Conservation (phyloP, 2,113 vertebrate species). For the Paedocypris sp. region DNA sequence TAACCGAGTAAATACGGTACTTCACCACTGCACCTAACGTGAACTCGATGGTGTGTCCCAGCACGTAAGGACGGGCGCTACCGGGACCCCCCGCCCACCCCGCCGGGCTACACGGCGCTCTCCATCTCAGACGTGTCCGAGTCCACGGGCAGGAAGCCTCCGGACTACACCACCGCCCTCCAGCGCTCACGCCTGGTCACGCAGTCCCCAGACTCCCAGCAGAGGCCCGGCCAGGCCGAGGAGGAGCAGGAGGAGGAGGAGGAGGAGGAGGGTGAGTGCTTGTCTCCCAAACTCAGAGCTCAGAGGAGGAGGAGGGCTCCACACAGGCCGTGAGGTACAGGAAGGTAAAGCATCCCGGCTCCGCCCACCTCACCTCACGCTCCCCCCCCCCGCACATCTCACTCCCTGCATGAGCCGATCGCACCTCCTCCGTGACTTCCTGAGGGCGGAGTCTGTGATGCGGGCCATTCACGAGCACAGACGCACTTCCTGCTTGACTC, state of each 20-base stretch:
- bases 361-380: background rate
- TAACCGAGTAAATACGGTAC: too few species aligned
- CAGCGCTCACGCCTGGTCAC: slow-evolving; percentile 92
- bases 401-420: slow-evolving; percentile 17
- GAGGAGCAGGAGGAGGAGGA: slow-evolving; percentile 41
- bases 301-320: slow-evolving; percentile 62
- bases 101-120: slow-evolving; percentile 89
- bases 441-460: too few species aligned
- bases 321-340: slow-evolving; percentile 57
- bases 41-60: too few species aligned
- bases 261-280: slow-evolving; percentile 87
- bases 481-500: too few species aligned
- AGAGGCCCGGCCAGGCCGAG: slow-evolving; percentile 30
- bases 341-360: slow-evolving; percentile 57
- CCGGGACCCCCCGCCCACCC: slow-evolving; percentile 88
- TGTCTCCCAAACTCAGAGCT: slow-evolving; percentile 64
- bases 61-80: slow-evolving; percentile 89
- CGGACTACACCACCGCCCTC: slow-evolving; percentile 90
- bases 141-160: slow-evolving; percentile 75
- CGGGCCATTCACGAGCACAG: too few species aligned
- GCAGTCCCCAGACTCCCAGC: slow-evolving; percentile 72
- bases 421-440: slow-evolving; percentile 9
- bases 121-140: slow-evolving; percentile 83
- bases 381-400: slow-evolving; percentile 9
- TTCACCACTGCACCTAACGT: too few species aligned